These are phyloP conservation scores for Natrix natrix DNA, from an alignment of 2,797 vertebrate genomes.

Conservation along the genomic window DNA sequence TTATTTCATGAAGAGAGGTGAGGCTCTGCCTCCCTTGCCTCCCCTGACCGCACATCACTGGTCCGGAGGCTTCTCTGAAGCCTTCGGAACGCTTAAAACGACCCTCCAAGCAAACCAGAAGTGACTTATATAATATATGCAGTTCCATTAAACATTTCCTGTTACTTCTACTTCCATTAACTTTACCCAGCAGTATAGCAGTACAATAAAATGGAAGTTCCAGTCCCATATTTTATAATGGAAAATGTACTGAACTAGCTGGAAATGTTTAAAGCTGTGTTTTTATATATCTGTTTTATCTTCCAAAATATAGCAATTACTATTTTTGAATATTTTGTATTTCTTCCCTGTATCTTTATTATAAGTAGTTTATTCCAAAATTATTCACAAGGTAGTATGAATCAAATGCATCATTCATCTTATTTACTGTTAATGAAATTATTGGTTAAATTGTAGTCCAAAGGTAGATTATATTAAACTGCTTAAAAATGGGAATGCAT, in stretches of 20 bases:
- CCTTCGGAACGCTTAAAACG: too few relatives aligned
- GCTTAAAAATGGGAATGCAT: constrained; percentile 15
- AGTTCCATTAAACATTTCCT: background rate
- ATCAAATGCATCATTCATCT: background rate
- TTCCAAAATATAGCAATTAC: background rate
- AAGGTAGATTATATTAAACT: constrained; percentile 45
- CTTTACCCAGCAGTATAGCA: background rate
- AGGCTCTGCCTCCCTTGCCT: too few relatives aligned
- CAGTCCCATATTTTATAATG: background rate
- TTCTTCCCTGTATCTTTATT: background rate
- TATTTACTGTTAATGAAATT: background rate
- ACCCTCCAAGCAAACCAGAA: too few relatives aligned
- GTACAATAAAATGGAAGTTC: background rate
- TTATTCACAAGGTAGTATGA: background rate
- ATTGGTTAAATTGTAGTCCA: constrained; percentile 13
- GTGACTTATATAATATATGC: background rate
- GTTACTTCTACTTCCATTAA: background rate
- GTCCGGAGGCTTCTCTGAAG: too few relatives aligned
- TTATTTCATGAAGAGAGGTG: too few relatives aligned
- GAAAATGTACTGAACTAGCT: background rate
- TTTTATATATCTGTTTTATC: background rate
- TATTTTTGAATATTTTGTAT: background rate
- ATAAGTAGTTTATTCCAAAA: background rate
- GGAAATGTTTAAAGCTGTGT: background rate
- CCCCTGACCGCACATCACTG: too few relatives aligned